These are phyloP conservation scores for Apostichopus californicus DNA, from an alignment of 35 echinoderm and acorn worm genomes.

Conservation along the genomic window DNA sequence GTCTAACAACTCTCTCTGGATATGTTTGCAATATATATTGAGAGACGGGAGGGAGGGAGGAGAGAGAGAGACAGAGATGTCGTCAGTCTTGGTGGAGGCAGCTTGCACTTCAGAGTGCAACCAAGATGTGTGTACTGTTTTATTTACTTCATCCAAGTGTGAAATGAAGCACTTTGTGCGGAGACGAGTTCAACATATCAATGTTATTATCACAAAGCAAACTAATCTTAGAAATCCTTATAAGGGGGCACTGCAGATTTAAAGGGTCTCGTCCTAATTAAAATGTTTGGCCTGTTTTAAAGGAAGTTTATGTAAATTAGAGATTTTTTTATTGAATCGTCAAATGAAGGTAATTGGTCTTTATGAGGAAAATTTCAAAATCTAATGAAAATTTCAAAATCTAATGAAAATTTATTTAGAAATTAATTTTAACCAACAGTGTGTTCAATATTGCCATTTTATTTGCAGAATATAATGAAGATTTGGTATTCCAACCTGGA, in stretches of 20 bases:
- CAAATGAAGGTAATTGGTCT: no score
- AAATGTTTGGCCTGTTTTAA: neutral
- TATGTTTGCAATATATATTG: constrained; percentile 14
- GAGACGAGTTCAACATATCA: neutral
- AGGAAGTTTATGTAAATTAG: neutral
- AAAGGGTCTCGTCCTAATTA: neutral
- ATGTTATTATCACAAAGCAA: neutral
- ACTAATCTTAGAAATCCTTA: no score
- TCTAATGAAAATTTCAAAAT: no score
- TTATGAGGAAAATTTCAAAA: no score
- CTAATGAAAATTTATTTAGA: no score
- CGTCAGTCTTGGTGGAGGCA: neutral
- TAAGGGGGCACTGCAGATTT: neutral
- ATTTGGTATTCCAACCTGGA: no score
- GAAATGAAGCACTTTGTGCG: constrained; percentile 7
- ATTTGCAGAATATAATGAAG: no score
- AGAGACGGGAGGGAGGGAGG: neutral
- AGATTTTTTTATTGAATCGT: no score
- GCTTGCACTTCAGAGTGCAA: neutral
- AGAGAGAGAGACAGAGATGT: neutral
- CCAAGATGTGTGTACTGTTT: neutral
- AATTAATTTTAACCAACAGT: no score
- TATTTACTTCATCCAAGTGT: neutral
- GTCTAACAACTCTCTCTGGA: constrained; percentile 5
- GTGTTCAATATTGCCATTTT: no score